Evolutionary conservation across 2,797 vertebrate genomes (phyloP).

Genomic region (Scarus forsteni): DNA sequence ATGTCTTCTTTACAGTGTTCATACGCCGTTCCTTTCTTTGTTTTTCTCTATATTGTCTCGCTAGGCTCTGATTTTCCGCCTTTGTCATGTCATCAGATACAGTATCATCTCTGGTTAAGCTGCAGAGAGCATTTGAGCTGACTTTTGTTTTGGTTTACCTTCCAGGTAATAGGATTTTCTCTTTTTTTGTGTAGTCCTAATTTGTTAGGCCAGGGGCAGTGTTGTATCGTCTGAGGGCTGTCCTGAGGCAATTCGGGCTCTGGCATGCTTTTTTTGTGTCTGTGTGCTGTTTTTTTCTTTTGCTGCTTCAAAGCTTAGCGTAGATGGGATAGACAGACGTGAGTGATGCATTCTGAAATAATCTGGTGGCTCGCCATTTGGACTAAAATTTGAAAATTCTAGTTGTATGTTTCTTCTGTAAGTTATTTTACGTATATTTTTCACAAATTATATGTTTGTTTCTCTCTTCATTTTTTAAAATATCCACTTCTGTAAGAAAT

Average conservation of each 20-base stretch:
- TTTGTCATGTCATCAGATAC: constrained; percentile 34
- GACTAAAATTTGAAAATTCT: too few species aligned
- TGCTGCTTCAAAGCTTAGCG: constrained; percentile 29
- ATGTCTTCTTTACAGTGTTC: background rate
- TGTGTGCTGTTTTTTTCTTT: constrained; percentile 31
- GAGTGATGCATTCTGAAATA: too few species aligned
- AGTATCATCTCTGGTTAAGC: constrained; percentile 37
- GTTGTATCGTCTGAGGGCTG: constrained; percentile 58
- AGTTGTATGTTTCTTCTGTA: too few species aligned
- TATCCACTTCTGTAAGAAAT: too few species aligned
- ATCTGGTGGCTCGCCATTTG: too few species aligned
- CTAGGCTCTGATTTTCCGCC: constrained; percentile 35
- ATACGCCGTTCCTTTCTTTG: background rate
- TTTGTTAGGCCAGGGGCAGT: constrained; percentile 59
- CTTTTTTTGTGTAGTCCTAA: constrained; percentile 46
- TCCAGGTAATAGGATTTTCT: constrained; percentile 32
- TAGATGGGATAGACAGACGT: background rate
- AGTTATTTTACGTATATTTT: too few species aligned
- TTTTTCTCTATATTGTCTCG: constrained; percentile 13
- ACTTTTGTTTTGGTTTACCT: constrained; percentile 41
- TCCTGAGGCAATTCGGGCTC: constrained; percentile 59
- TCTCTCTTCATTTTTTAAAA: background rate
- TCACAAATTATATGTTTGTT: constrained; percentile 9
- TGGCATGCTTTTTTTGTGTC: constrained; percentile 31
- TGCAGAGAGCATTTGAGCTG: constrained; percentile 13